Conservation (phyloP, 2,113 vertebrate species). For the Meleagris gallopavo region DNA sequence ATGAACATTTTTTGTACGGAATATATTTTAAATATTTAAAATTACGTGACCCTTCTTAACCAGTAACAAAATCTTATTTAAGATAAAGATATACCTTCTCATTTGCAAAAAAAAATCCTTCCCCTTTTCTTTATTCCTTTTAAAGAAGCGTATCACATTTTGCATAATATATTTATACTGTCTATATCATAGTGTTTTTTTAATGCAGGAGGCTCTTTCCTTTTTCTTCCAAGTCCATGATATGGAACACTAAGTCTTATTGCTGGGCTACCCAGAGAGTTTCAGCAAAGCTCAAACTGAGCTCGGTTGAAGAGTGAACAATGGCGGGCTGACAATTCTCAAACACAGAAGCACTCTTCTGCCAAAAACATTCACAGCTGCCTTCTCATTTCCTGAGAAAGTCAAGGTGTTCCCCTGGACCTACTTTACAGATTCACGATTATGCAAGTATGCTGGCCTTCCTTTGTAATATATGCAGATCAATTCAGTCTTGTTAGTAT, state of each 20-base stretch:
- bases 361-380: constrained; percentile 45
- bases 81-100: not conserved
- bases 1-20: not conserved
- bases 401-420: constrained; percentile 63
- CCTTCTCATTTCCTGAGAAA: constrained; percentile 45
- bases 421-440: not conserved
- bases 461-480: constrained; percentile 36
- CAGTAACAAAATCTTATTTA: not conserved
- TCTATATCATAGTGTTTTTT: not conserved
- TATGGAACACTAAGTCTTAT: not conserved
- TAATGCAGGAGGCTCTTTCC: not conserved
- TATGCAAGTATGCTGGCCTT: not conserved
- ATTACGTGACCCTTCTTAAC: not conserved
- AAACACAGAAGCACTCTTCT: not conserved
- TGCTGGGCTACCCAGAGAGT: not conserved
- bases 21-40: not conserved
- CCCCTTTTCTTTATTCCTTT: fast-evolving
- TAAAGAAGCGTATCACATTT: not conserved
- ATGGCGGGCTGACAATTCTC: not conserved
- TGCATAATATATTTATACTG: not conserved
- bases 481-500: constrained; percentile 24
- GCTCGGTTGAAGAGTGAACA: not conserved
- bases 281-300: not conserved
- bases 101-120: not conserved
- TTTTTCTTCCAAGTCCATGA: not conserved